Base-by-base conservation (phyloP, 1,140 invertebrate species). In the Achroia grisella region DNA sequence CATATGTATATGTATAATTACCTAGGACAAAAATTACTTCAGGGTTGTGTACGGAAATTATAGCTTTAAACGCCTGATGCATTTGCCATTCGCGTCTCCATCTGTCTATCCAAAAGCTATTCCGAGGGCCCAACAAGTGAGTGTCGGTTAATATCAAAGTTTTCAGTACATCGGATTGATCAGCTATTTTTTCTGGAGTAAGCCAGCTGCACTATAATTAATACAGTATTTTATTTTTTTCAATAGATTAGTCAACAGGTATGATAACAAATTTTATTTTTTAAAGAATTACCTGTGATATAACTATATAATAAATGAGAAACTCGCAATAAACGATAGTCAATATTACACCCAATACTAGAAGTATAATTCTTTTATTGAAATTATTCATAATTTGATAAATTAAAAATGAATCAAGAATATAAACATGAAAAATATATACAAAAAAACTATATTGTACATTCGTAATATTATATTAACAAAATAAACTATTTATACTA, bases 81-180 rank as follows among this genome's bases (percentile, higher is more conserved):
- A 99, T 99, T 86, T 99, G 97, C 97, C 97, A 99, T 89, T 99
- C 98, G 62, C 98, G 90, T 81, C 94, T 90, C 39, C 98, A 75
- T 88, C 98, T 98, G 84, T 99, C 98, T 82, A 98, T 93, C 97
- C 97, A 98, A 75, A 99, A 97, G 0, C 97, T 97, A 39, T 92
- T 90, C 58, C 89, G 88, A 10, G 91, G 90, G 1, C 97, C 97
- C 12, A 99, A 75, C 35, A 99, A 87, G 89, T 99, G 98, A 5
- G 95, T 95, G 78, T 99, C 98, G 10, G 97, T 92, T 49, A 99
- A 75, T 55, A 99, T 89, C 89, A 98, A 93, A 2, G 91, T 92
- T 77, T 88, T 88, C 1, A 94, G 82, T 39, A 88, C 15, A 30
- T 63, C 31, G 6, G 28, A 28, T 31, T 56, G 37, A 10, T 51